These are phyloP conservation scores for Conopomorpha cramerella DNA, from an alignment of 1,140 invertebrate species.

Conservation along the genomic window DNA sequence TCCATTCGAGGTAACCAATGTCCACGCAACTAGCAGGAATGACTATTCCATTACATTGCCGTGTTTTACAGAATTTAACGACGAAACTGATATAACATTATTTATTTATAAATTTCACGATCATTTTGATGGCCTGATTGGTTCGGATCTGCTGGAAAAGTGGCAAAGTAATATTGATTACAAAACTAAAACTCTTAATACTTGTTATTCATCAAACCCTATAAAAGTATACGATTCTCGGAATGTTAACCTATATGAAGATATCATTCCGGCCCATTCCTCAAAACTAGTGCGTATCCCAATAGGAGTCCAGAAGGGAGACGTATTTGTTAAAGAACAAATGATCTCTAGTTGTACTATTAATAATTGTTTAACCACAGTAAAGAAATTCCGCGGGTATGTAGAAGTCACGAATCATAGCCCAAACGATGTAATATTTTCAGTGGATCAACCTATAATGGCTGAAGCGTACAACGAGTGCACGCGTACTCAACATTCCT, in stretches of 20 bases:
- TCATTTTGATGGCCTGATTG: constrained; percentile 6
- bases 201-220: constrained; percentile 4
- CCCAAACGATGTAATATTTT: constrained; percentile 8
- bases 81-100: neutral
- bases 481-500: neutral
- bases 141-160: constrained; percentile 4
- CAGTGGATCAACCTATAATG: constrained; percentile 6
- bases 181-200: constrained; percentile 6
- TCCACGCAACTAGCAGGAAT: neutral
- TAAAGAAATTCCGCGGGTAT: constrained; percentile 6
- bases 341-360: constrained; percentile 3
- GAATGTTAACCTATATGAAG: constrained; percentile 8
- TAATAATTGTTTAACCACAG: constrained; percentile 5
- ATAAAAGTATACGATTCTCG: constrained; percentile 6
- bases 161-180: constrained; percentile 7
- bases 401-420: constrained; percentile 7
- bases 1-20: neutral
- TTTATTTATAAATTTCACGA: constrained; percentile 3
- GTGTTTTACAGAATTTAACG: neutral
- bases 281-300: constrained; percentile 10
- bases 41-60: too few species aligned
- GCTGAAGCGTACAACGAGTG: constrained; percentile 7
- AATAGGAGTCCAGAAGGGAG: too few species aligned
- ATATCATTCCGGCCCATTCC: constrained; percentile 9
- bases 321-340: constrained; percentile 5